Percentiles rank a stretch among this genome's conserved stretches.
Evolutionary conservation across 1,140 invertebrate species (phyloP).

Genomic region (Euura saliciscinereae): DNA sequence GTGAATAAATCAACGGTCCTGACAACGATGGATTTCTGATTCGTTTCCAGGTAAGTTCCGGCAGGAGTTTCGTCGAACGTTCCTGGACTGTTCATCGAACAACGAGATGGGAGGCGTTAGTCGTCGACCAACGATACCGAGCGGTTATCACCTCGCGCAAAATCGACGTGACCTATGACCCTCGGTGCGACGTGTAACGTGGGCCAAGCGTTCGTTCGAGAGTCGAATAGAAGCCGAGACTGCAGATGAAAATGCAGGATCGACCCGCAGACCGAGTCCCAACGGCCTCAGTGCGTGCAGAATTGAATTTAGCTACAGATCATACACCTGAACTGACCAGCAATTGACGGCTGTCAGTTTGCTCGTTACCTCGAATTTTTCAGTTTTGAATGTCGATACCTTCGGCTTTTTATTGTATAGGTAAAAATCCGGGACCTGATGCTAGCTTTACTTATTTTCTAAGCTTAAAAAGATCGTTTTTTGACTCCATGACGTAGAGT

Average conservation of each 20-base stretch:
- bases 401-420: no score
- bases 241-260: slow-evolving; percentile 3
- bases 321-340: not conserved
- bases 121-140: slow-evolving; percentile 14
- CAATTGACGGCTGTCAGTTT: no score
- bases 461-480: no score
- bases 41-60: slow-evolving; percentile 38
- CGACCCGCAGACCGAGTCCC: not conserved
- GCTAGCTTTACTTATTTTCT: no score
- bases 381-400: no score
- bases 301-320: not conserved
- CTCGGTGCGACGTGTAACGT: slow-evolving; percentile 21
- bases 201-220: slow-evolving; percentile 20
- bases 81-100: slow-evolving; percentile 26
- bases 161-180: slow-evolving; percentile 26
- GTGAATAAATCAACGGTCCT: not conserved
- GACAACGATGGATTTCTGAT: slow-evolving; percentile 7
- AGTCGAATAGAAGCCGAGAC: slow-evolving; percentile 6
- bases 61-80: slow-evolving; percentile 28
- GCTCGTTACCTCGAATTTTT: no score
- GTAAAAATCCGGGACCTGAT: no score
- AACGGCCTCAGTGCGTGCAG: not conserved
- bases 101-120: not conserved
- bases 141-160: slow-evolving; percentile 22
- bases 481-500: no score